Conservation (phyloP, 2,888 invertebrate genomes). For the Exocentrus adspersus region DNA sequence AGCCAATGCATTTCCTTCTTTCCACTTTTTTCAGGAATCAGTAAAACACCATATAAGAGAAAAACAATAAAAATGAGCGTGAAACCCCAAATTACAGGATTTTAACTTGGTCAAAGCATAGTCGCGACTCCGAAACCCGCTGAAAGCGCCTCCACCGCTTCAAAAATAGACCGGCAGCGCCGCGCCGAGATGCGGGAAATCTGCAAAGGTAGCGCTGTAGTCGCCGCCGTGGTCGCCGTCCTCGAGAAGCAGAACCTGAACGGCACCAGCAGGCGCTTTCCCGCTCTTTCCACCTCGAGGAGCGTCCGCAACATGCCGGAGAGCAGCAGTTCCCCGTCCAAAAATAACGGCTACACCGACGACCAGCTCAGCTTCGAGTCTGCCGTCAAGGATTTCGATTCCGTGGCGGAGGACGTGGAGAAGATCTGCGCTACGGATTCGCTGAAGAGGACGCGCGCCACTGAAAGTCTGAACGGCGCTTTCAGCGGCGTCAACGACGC, state of each 20-base stretch:
- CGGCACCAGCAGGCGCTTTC: slow-evolving; percentile 18
- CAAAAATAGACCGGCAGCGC: slow-evolving; percentile 41
- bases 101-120: too few relatives aligned
- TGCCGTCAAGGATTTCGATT: slow-evolving; percentile 60
- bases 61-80: too few relatives aligned
- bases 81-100: too few relatives aligned
- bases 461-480: slow-evolving; percentile 23
- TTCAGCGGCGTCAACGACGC: slow-evolving; percentile 34
- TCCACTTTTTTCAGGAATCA: too few relatives aligned
- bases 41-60: too few relatives aligned
- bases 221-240: slow-evolving; percentile 69
- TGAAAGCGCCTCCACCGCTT: neutral
- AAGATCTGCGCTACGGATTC: slow-evolving; percentile 52
- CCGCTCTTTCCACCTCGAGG: neutral
- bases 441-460: slow-evolving; percentile 37
- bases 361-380: slow-evolving; percentile 58
- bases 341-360: slow-evolving; percentile 49
- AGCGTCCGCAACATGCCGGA: neutral
- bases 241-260: slow-evolving; percentile 59
- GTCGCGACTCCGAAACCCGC: too few relatives aligned
- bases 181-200: slow-evolving; percentile 53
- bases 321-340: slow-evolving; percentile 40
- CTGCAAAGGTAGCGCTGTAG: slow-evolving; percentile 65
- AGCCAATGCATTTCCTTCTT: too few relatives aligned
- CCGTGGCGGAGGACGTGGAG: slow-evolving; percentile 60